Base-by-base conservation (phyloP, 2,797 vertebrate species). In the Periparus ater region DNA sequence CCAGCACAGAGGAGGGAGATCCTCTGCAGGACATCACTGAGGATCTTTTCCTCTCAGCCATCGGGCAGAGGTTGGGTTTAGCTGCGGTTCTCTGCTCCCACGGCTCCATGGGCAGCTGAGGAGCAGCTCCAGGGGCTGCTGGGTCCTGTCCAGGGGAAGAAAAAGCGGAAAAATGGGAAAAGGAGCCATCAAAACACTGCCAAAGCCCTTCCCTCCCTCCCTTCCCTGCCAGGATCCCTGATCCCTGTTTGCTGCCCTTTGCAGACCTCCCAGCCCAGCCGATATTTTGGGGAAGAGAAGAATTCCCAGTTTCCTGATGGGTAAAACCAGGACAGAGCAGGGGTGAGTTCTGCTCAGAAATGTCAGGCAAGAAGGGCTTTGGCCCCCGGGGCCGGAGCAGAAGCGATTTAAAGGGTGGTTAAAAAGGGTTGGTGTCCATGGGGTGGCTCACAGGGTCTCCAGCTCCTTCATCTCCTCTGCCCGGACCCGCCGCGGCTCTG, bases 361-460 rank as follows among this genome's bases (percentile, higher is more conserved):
- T 63, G 78, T 82, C 94, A 65, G 74, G 32, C 48, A 58, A 87
- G 63, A 75, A 87, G 29, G 70, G 63, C 85, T 80, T 65, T 63
- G 84, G 77, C 26, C 38, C 44, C 9, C 25, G n/a, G 3, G 16
- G 66, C 73, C 58, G 38, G 25, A 89, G 78, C 82, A 95, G 95
- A 78, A 54, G 58, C 76, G 89, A 78, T 94, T 92, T 84, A 90
- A 91, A 70, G 62, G 66, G 51, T 81, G 73, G 10, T 91, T 95
- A 93, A 88, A 70, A 79, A 60, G 68, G 51, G 32, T 40, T 55
- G 66, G 45, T 92, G 89, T 60, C 68, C 82, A 26, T 54, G 65
- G 73, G 83, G 57, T 87, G 90, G 77, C 48, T 79, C 70, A 6
- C 50, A 5, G 44, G 63, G 71, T 81, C 66, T 90, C 71, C 80